Conservation (phyloP, 2,113 vertebrate genomes). For the Grammomys dolichurus region DNA sequence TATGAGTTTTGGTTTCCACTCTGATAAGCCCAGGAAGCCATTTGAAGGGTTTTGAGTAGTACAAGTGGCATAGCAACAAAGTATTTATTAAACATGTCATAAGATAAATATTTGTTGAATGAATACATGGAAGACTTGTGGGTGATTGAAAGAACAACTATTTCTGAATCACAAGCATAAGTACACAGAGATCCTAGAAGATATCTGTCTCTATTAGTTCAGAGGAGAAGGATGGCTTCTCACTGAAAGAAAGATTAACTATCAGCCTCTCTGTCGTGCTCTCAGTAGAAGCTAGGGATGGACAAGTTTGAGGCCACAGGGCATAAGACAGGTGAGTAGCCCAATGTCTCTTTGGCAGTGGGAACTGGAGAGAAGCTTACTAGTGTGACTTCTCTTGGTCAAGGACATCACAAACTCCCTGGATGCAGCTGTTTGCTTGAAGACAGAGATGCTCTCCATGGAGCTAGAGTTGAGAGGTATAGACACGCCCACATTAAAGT, state of each 20-base stretch:
- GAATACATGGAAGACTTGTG: conserved; percentile 64
- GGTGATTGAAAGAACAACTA: conserved; percentile 77
- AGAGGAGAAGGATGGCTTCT: conserved; percentile 9
- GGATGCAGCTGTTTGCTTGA: background rate
- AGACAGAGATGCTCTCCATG: fast-evolving
- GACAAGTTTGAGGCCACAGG: background rate
- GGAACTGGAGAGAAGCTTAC: background rate
- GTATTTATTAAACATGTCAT: conserved; percentile 62
- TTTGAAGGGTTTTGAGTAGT: background rate
- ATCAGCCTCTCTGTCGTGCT: background rate
- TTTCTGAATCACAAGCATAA: conserved; percentile 54
- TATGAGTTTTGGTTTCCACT: background rate
- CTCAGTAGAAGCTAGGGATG: background rate
- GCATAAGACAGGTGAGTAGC: background rate
- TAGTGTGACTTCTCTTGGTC: background rate
- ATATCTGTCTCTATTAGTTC: conserved; percentile 63
- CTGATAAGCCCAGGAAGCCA: background rate
- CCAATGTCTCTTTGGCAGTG: background rate
- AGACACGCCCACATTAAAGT: background rate
- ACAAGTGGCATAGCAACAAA: conserved; percentile 23
- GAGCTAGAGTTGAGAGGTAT: background rate
- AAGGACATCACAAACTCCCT: no score
- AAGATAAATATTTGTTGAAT: conserved; percentile 75
- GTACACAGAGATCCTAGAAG: conserved; percentile 51
- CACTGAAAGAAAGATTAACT: conserved; percentile 3